phyloP scores from a whole-genome alignment of 1,140 invertebrate species.

The Archivesica marissinica region DNA sequence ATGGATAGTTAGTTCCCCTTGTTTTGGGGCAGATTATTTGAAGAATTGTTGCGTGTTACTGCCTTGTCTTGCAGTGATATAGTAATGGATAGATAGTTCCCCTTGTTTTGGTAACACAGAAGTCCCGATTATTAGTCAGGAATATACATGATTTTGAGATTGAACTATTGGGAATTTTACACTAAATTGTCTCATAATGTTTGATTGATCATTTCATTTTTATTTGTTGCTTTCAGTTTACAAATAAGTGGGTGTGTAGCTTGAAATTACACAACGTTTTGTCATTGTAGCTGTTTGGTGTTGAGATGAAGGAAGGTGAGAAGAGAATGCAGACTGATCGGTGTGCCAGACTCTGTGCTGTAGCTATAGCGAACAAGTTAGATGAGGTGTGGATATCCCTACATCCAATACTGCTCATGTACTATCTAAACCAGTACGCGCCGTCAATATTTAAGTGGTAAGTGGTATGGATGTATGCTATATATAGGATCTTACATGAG shows the following conservation, averaged over 20 bases:
- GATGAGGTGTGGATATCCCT: constrained; percentile 90
- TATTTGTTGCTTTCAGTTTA: constrained; percentile 68
- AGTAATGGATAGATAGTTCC: too few species aligned
- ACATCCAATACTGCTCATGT: constrained; percentile 87
- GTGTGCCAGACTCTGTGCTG: constrained; percentile 89
- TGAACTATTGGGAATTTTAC: background rate
- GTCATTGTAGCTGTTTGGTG: constrained; percentile 62
- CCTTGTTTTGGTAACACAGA: too few species aligned
- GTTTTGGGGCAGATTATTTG: too few species aligned
- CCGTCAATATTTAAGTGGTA: constrained; percentile 83
- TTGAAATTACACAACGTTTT: constrained; percentile 70
- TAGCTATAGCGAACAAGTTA: constrained; percentile 91
- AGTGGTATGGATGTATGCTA: too few species aligned
- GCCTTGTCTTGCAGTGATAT: too few species aligned
- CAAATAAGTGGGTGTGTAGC: constrained; percentile 88
- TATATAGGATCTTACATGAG: too few species aligned
- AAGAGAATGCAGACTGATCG: constrained; percentile 88
- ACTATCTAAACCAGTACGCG: constrained; percentile 88
- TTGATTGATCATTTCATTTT: background rate
- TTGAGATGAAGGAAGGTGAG: constrained; percentile 68
- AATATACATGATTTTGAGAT: background rate
- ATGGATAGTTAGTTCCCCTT: too few species aligned
- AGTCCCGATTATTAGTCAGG: too few species aligned
- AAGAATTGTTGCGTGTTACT: too few species aligned
- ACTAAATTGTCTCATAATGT: background rate